Base-by-base conservation (phyloP, 2,113 vertebrate species). In the Calyptommatus sinebrachiatus region DNA sequence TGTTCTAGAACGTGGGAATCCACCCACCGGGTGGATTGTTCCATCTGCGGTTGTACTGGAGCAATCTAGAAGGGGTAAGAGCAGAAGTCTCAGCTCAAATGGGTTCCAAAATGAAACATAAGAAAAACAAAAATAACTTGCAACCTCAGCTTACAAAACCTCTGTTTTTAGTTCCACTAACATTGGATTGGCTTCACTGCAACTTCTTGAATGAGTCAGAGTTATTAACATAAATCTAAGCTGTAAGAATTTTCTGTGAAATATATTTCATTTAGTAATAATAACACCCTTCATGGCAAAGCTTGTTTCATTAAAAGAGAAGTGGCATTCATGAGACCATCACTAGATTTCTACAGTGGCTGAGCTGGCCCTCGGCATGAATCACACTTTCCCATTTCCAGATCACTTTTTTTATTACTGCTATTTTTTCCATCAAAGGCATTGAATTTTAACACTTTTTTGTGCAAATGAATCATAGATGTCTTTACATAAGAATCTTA, bases 391-490 rank as follows among this genome's bases (percentile, higher is more conserved):
- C 73, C 67, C 53, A 57, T 57, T 81, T 69, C 73, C 73, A 81
- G 79, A 61, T 70, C 50, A 70, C 79, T 76, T 76, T 76, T 76
- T 81, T 76, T 81, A 81, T 76, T 70, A 53, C 67, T 76, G 65
- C 65, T 76, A 70, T 81, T 81, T 81, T 48, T 60, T 53, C 67
- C 73, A 81, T 62, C 65, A 81, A 57, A 81, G 41, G 26, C 73
- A 81, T 29, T 81, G 50, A 31, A 68, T 81, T 81, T 70, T 76
- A 65, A 81, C 79, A 81, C 79, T 81, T 81, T 41, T 81, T 81
- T 81, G 66, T 70, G 35, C 61, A 61, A 81, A 73, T 81, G 79
- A 81, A 81, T 81, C 79, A 81, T 46, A 81, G 73, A 75, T 1
- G 10, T 53, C 28, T 53, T 81, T 81, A 70, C 66, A 76, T 81